These are phyloP conservation scores for Ericerus pela DNA, from an alignment of 1,140 invertebrate genomes.

Conservation along the genomic window DNA sequence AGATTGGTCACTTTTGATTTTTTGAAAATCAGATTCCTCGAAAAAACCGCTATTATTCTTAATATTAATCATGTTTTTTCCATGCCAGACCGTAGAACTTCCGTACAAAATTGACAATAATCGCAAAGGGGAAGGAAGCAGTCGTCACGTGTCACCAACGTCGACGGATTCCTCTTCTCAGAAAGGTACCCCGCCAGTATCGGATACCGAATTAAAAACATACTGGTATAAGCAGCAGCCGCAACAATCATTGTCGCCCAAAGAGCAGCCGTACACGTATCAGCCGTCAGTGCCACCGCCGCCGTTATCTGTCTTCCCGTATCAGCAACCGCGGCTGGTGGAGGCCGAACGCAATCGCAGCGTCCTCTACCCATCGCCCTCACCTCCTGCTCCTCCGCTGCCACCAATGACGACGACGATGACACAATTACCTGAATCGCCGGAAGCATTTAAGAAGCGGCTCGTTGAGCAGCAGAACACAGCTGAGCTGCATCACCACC, in stretches of 20 bases:
- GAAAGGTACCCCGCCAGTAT: background rate
- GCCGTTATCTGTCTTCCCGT: too few species aligned
- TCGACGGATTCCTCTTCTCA: constrained; percentile 6
- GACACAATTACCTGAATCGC: too few species aligned
- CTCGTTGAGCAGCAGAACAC: too few species aligned
- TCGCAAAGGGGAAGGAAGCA: background rate
- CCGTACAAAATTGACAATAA: constrained; percentile 9
- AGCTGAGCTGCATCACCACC: too few species aligned
- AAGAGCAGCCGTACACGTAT: background rate
- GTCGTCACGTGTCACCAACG: constrained; percentile 5
- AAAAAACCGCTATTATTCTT: too few species aligned
- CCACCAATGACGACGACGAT: background rate
- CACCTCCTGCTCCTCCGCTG: background rate
- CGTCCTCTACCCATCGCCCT: background rate
- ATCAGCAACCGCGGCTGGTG: too few species aligned
- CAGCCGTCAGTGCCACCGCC: background rate
- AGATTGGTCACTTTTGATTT: too few species aligned
- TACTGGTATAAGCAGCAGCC: background rate
- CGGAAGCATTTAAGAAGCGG: background rate
- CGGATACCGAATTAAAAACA: background rate
- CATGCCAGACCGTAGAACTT: constrained; percentile 4
- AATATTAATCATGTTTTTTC: too few species aligned
- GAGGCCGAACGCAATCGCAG: background rate
- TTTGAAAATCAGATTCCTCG: too few species aligned
- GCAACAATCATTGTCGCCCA: background rate